These are phyloP conservation scores for Panorpa germanica DNA, from an alignment of 2,888 invertebrate species.

Conservation along the genomic window DNA sequence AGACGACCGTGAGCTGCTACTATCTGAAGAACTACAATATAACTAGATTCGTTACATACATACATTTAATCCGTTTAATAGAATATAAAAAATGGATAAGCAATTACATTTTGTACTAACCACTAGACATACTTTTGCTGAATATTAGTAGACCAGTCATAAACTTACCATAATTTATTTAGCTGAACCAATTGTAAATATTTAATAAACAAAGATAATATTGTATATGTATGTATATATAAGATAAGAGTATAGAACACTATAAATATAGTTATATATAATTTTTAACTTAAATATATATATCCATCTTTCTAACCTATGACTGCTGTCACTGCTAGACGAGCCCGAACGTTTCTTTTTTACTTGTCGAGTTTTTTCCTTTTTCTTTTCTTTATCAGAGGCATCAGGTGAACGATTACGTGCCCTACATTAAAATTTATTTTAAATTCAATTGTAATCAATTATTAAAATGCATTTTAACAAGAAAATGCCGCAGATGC, in stretches of 20 bases:
- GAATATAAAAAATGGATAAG: no score
- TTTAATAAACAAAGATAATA: not conserved
- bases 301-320: conserved; percentile 27
- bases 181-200: not conserved
- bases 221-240: not conserved
- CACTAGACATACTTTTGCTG: not conserved
- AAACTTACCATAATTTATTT: conserved; percentile 1
- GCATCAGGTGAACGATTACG: conserved; percentile 50
- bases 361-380: conserved; percentile 40
- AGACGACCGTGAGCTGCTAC: conserved; percentile 65
- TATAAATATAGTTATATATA: conserved; percentile 7
- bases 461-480: conserved; percentile 6
- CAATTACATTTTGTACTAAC: no score
- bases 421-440: conserved; percentile 33
- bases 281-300: conserved; percentile 4
- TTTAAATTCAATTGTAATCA: conserved; percentile 1
- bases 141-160: not conserved
- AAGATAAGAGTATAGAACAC: not conserved
- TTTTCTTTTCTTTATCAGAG: conserved; percentile 55
- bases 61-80: conserved; percentile 1
- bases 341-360: conserved; percentile 55
- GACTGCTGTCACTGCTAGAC: conserved; percentile 64
- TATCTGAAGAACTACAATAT: conserved; percentile 47
- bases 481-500: no score
- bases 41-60: conserved; percentile 8